Conservation (phyloP, 2,113 vertebrate species). For the Austrofundulus limnaeus region DNA sequence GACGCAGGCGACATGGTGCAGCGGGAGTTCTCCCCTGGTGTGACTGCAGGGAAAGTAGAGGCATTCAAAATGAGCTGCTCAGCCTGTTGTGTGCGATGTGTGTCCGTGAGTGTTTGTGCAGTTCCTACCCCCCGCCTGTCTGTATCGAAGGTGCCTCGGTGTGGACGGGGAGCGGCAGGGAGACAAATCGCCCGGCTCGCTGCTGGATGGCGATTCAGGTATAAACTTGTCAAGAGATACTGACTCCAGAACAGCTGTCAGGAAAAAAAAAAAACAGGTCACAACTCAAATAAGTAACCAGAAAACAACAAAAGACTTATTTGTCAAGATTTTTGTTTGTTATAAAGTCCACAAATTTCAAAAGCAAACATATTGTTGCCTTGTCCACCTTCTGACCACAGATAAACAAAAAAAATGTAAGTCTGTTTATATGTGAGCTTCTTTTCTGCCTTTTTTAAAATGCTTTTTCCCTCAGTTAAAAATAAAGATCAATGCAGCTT, state of each 20-base stretch:
- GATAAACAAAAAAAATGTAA: too few relatives aligned
- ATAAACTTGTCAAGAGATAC: conserved; percentile 87
- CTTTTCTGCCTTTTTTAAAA: too few relatives aligned
- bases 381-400: too few relatives aligned
- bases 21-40: conserved; percentile 84
- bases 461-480: too few relatives aligned
- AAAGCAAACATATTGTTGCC: too few relatives aligned
- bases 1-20: conserved; percentile 90
- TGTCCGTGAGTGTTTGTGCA: background rate
- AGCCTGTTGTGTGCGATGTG: background rate
- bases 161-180: conserved; percentile 89
- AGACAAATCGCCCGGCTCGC: conserved; percentile 84
- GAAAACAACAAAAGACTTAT: too few relatives aligned
- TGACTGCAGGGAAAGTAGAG: conserved; percentile 71
- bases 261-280: background rate
- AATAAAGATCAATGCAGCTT: too few relatives aligned
- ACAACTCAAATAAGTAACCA: background rate
- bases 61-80: background rate
- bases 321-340: too few relatives aligned
- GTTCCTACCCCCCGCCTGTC: conserved; percentile 84
- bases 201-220: conserved; percentile 75
- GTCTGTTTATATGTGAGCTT: too few relatives aligned
- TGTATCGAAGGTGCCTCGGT: conserved; percentile 87
- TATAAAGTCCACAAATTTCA: too few relatives aligned
- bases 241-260: conserved; percentile 86